These are phyloP conservation scores for Eclectus roratus DNA, from an alignment of 2,113 vertebrate species.

Conservation along the genomic window DNA sequence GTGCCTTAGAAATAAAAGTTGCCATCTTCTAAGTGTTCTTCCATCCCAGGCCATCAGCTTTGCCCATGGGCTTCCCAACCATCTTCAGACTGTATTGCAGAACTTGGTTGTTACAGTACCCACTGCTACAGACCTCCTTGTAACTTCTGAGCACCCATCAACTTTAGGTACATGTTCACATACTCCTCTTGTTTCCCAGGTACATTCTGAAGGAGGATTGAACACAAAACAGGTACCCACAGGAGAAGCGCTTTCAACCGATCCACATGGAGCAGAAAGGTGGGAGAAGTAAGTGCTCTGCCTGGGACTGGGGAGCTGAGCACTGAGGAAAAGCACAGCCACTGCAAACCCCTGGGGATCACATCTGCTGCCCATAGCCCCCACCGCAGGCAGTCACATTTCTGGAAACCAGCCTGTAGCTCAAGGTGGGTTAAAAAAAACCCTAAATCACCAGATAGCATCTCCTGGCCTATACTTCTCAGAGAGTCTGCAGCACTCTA, in stretches of 20 bases:
- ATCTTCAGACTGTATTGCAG: neutral
- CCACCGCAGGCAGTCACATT: neutral
- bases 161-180: neutral
- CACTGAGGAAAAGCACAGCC: neutral
- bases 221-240: neutral
- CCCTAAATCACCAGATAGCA: neutral
- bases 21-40: neutral
- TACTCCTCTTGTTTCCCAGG: neutral
- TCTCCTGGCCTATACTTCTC: neutral
- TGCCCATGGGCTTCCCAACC: neutral
- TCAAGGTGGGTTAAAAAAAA: neutral
- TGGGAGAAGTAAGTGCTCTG: neutral
- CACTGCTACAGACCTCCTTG: neutral
- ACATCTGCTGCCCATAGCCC: neutral
- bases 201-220: neutral
- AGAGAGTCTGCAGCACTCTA: neutral
- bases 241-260: neutral
- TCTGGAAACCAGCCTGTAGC: neutral
- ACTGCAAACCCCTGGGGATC: neutral
- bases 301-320: neutral
- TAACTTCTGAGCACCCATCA: neutral
- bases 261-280: rapidly evolving
- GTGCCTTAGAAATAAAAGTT: neutral
- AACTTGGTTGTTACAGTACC: neutral
- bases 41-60: neutral